Base-by-base conservation (phyloP, 2,113 vertebrate genomes). In the Tinamus guttatus region DNA sequence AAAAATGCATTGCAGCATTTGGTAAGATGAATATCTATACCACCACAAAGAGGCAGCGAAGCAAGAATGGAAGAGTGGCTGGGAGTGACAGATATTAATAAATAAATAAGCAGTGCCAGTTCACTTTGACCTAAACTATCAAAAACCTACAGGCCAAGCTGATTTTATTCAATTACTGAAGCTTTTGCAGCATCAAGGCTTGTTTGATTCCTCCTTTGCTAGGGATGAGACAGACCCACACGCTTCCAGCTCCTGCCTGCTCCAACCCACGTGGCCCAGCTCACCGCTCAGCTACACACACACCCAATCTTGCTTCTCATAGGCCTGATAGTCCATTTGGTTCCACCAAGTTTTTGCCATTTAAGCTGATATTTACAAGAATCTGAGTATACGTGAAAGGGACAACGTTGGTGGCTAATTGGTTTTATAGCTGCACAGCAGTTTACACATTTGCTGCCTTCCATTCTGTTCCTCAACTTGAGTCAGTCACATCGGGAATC, bases 261-360 rank as follows among this genome's bases (percentile, higher is more conserved):
- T 9, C 0, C 15, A 13, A n/a, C 34, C 13, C 20, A 65, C 0
- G 0, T 4, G 12, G 12, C 7, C 11, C 22, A 71, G 49, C 38
- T 65, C 32, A 22, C 59, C 34, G 19, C n/a, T 45, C n/a, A 67
- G 51, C 43, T 83, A 21, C 47, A 11, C 47, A 49, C 21, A 9
- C 47, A 11, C 21, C 9, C 10, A 4, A 49, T 22, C 47, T 21
- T 11, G 20, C 47, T 49, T 49, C 47, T 21, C 21, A 22, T 22
- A 21, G 47, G 47, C 21, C 21, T 49, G 18, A 52, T 6, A 13
- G 28, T 65, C 43, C 52, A 27, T 34, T 45, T 41, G 28, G 52
- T 15, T 54, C 60, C 22, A 36, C 19, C 7, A 24, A 36, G 34
- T 22, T 49, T 24, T 47, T 63, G 32, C 40, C 52, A 56, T 80